Evolutionary conservation across 2,797 vertebrate genomes (phyloP), one percentile per base, ranked within the genome.

Genomic region (Loris lydekkerianus): DNA sequence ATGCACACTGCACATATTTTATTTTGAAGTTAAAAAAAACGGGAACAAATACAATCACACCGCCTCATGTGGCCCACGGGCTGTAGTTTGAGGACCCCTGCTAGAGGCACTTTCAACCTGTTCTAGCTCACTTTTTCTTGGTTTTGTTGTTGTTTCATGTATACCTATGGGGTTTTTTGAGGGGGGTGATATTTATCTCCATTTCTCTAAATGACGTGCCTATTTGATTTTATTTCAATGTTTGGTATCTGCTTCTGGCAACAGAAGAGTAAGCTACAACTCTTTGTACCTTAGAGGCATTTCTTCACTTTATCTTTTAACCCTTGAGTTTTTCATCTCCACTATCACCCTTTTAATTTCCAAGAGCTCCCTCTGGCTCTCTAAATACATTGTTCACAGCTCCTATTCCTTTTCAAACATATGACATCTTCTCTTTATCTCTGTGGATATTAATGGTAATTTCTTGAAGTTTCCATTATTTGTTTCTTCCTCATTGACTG

Each of bases 381-480:
- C 61, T 67, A 60, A 86, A 61, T 78, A 53, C 29, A 13, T 29
- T 29, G 27, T 82, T 77, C 72, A 58, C 14, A 86, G 37, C 81
- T 82, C 29, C 13, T 10, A 13, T 80, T 95, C 17, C 72, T 61
- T 77, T 84, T 90, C 43, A 90, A 40, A n/a, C 17, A 67, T 70
- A 23, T 2, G 58, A 40, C 21, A 85, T 88, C 9, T 75, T 89
- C 53, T 60, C 10, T 65, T 77, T 34, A n/a, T 67, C 85, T 76
- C 13, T 67, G 21, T 40, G 63, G 20, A 37, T 91, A 72, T 37
- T 83, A 86, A 14, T 56, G 37, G 40, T 15, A 34, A 56, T 37
- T 97, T 85, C 20, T 73, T 58, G 17, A 70, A 77, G 67, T 34
- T 93, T 82, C 15, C 60, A 67, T 65, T 72, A 93, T 86, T 87